A percentile compares a stretch with the other conserved stretches of the same genome.
phyloP scores from a whole-genome alignment of 2,888 invertebrate species.

The Phyllotreta cruciferae region DNA sequence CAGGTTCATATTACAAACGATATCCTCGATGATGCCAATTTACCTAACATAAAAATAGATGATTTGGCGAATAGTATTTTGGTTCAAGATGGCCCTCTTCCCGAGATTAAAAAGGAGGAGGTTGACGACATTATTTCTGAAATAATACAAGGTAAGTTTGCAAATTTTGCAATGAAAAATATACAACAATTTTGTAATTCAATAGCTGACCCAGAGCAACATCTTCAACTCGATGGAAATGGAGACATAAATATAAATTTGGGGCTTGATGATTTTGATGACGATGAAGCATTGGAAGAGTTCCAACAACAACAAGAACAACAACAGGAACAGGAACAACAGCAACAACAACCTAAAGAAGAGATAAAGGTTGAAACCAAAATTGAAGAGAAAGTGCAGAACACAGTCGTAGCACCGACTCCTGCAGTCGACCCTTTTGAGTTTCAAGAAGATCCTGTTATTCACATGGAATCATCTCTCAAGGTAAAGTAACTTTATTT shows the following conservation, averaged over 20 bases:
- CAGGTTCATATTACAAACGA: conserved; percentile 44
- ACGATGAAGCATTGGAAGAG: conserved; percentile 47
- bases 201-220: conserved; percentile 57
- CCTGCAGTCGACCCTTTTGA: conserved; percentile 57
- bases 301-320: conserved; percentile 39
- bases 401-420: conserved; percentile 17
- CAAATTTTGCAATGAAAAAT: not conserved
- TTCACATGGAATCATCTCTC: conserved; percentile 45
- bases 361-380: conserved; percentile 36
- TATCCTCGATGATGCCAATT: conserved; percentile 52
- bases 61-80: conserved; percentile 61
- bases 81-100: conserved; percentile 60
- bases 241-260: conserved; percentile 58
- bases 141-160: conserved; percentile 53
- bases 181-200: not conserved
- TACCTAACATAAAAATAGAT: conserved; percentile 58
- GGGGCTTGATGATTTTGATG: conserved; percentile 56
- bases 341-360: conserved; percentile 13
- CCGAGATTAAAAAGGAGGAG: conserved; percentile 64
- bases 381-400: conserved; percentile 34
- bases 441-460: conserved; percentile 58
- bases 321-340: conserved; percentile 33
- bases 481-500: conserved; percentile 12
- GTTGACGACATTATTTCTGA: conserved; percentile 65
- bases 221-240: conserved; percentile 56